Conservation (phyloP, 2,888 invertebrate species). For the Cryptosula pallasiana region DNA sequence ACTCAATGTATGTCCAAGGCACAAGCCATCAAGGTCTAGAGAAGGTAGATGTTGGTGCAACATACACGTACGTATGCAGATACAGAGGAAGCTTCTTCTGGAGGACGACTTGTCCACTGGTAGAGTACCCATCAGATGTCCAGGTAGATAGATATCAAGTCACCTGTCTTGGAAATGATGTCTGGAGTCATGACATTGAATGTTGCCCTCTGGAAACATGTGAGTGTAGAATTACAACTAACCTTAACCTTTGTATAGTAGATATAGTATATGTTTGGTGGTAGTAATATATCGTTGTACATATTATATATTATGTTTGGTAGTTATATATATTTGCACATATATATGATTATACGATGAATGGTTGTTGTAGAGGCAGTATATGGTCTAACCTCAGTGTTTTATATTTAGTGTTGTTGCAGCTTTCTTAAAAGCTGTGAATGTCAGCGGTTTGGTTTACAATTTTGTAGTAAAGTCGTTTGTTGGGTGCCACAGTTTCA, state of each 20-base stretch:
- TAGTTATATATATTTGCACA: too few species aligned
- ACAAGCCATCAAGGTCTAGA: not conserved
- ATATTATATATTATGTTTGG: too few species aligned
- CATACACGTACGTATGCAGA: not conserved
- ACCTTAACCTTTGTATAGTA: too few species aligned
- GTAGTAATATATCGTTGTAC: too few species aligned
- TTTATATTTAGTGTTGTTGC: too few species aligned
- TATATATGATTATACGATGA: too few species aligned
- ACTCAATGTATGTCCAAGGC: not conserved
- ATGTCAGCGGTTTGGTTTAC: too few species aligned
- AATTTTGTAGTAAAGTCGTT: not conserved
- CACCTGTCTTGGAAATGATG: not conserved
- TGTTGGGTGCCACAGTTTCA: not conserved
- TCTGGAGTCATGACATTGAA: not conserved
- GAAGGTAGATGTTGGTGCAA: not conserved
- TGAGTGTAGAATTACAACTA: too few species aligned
- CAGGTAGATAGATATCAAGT: not conserved
- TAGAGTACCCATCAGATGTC: not conserved
- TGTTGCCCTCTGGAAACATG: not conserved
- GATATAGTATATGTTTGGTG: too few species aligned
- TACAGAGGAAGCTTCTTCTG: not conserved
- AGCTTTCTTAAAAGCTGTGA: too few species aligned
- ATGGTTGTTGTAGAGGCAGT: too few species aligned
- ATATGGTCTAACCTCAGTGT: too few species aligned
- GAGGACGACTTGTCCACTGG: not conserved